phyloP scores from a whole-genome alignment of 53 echinoderm and acorn worm species.

The Echinarachnius parma region DNA sequence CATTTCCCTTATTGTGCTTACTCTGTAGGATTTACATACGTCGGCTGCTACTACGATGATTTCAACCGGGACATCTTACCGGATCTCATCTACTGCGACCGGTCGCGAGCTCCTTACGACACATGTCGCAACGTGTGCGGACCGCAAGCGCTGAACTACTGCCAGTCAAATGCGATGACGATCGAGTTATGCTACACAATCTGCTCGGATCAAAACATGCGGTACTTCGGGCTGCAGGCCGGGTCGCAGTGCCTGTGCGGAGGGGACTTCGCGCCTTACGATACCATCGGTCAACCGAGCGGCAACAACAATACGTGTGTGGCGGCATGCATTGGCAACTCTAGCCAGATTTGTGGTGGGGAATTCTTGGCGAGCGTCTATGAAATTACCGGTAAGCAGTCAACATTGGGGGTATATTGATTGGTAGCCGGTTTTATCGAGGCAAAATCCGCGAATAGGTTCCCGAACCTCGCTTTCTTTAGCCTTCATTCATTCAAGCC shows the following conservation, averaged over 20 bases:
- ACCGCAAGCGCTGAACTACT: constrained; percentile 19
- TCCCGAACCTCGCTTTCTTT: too few species aligned
- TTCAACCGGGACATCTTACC: constrained; percentile 13
- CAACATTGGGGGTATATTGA: too few species aligned
- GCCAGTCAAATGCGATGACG: constrained; percentile 54
- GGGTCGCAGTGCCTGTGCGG: constrained; percentile 72
- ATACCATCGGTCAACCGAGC: neutral
- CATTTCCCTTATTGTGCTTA: too few species aligned
- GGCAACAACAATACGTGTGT: constrained; percentile 19
- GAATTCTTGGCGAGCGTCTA: constrained; percentile 59
- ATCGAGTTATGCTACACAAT: constrained; percentile 47
- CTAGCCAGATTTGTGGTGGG: constrained; percentile 55
- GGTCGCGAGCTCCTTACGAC: neutral
- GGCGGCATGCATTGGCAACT: constrained; percentile 46
- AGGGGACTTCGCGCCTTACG: constrained; percentile 49
- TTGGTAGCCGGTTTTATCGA: too few species aligned
- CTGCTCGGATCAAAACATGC: constrained; percentile 53
- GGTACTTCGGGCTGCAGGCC: constrained; percentile 54
- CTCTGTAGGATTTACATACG: constrained; percentile 48
- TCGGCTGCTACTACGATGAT: constrained; percentile 62
- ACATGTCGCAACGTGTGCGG: constrained; percentile 31
- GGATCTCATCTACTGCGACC: constrained; percentile 59
- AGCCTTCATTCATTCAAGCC: too few species aligned
- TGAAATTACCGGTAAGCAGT: constrained; percentile 61
- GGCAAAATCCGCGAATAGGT: too few species aligned